Conservation (phyloP, 2,888 invertebrate genomes). For the Andrena dorsata region DNA sequence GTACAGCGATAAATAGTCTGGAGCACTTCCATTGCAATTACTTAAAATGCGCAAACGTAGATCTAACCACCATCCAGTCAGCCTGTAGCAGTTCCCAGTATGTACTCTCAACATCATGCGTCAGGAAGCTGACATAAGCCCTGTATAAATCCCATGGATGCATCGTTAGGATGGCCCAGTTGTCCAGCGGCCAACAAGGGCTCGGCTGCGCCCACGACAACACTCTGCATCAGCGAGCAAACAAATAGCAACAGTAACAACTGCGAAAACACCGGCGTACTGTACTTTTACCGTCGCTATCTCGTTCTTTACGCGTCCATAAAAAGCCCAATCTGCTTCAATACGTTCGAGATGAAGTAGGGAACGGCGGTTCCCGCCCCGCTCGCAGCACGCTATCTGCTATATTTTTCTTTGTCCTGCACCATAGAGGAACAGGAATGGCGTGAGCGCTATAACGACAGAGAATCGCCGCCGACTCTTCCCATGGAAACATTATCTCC, state of each 20-base stretch:
- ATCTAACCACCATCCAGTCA: no score
- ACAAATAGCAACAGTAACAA: conserved; percentile 25
- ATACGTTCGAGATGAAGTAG: conserved; percentile 45
- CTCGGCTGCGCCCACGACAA: background rate
- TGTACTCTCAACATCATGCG: no score
- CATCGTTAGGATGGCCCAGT: background rate
- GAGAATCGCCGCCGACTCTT: background rate
- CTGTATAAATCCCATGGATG: background rate
- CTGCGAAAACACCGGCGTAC: conserved; percentile 6
- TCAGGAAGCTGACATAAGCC: background rate
- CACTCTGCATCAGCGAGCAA: conserved; percentile 12
- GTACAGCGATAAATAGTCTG: no score
- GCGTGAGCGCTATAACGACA: background rate
- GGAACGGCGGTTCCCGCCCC: conserved; percentile 10
- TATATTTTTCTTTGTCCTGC: background rate
- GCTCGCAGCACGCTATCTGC: background rate
- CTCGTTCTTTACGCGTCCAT: conserved; percentile 62
- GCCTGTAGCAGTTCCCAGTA: no score
- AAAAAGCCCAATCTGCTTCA: conserved; percentile 69
- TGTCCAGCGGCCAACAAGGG: background rate
- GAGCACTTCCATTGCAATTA: no score
- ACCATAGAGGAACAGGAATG: background rate
- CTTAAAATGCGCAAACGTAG: no score
- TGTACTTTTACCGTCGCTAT: conserved; percentile 50
- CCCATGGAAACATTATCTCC: background rate